These are phyloP conservation scores for Lycaon pictus DNA, from an alignment of 2,113 vertebrate species.

Conservation along the genomic window DNA sequence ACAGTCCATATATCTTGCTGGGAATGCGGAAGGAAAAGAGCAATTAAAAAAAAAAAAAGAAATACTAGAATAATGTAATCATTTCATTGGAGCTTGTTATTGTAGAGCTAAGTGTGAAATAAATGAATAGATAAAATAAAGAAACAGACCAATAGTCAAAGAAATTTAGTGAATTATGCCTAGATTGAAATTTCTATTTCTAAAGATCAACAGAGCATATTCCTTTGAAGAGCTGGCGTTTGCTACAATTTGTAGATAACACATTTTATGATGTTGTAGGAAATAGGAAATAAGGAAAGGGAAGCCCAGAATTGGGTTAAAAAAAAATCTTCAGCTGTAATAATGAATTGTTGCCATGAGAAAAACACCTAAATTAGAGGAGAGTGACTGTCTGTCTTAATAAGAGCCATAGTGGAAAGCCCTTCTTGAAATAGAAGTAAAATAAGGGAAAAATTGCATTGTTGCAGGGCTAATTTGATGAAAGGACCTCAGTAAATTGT, in stretches of 20 bases:
- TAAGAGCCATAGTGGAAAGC: slow-evolving; percentile 64
- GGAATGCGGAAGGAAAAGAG: background rate
- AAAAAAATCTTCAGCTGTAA: slow-evolving; percentile 68
- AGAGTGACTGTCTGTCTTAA: slow-evolving; percentile 63
- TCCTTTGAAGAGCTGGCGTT: background rate
- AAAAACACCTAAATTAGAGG: slow-evolving; percentile 60
- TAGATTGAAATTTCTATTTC: slow-evolving; percentile 3
- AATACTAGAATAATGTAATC: background rate
- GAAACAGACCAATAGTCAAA: background rate
- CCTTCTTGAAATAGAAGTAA: slow-evolving; percentile 75
- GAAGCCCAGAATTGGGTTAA: slow-evolving; percentile 44
- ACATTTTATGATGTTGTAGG: slow-evolving; percentile 38
- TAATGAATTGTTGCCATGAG: slow-evolving; percentile 73
- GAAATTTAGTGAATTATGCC: background rate
- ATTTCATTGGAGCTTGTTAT: background rate
- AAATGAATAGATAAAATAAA: background rate
- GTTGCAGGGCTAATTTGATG: slow-evolving; percentile 71
- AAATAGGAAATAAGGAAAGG: slow-evolving; percentile 61
- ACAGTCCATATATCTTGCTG: background rate
- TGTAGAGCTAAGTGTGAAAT: slow-evolving; percentile 22
- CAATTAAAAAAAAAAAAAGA: background rate
- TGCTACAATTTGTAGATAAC: slow-evolving; percentile 13
- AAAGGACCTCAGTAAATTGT: slow-evolving; percentile 72
- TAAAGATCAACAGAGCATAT: background rate
- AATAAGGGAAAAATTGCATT: slow-evolving; percentile 73